Conservation (phyloP, 1,140 invertebrate species). For the Macrosteles quadrilineatus region DNA sequence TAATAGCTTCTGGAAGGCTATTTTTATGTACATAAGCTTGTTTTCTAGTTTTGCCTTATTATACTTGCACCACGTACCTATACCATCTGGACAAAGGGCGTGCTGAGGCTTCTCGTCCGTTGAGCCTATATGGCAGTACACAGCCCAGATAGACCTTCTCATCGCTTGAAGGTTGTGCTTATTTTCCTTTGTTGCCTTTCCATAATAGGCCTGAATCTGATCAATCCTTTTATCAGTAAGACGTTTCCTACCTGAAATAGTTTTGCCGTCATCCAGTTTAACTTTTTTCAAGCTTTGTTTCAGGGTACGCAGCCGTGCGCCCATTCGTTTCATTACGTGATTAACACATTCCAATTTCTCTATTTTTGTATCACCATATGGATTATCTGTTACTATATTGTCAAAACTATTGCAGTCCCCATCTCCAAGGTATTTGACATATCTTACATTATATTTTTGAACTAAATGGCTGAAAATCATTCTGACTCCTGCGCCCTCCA, state of each 20-base stretch:
- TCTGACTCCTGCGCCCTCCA: slow-evolving; percentile 37
- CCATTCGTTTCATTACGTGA: slow-evolving; percentile 32
- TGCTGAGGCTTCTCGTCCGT: slow-evolving; percentile 30
- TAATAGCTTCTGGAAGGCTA: slow-evolving; percentile 18
- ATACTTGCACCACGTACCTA: slow-evolving; percentile 45
- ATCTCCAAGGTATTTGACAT: slow-evolving; percentile 36
- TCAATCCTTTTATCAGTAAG: slow-evolving; percentile 19
- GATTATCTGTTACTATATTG: background rate
- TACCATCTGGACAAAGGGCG: slow-evolving; percentile 41
- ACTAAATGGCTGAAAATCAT: slow-evolving; percentile 37
- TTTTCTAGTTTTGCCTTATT: slow-evolving; percentile 38
- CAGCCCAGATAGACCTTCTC: slow-evolving; percentile 25
- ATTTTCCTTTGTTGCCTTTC: slow-evolving; percentile 22
- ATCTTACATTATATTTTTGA: slow-evolving; percentile 30
- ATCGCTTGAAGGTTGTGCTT: slow-evolving; percentile 22
- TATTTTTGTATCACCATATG: slow-evolving; percentile 25
- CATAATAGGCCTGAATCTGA: slow-evolving; percentile 27
- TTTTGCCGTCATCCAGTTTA: background rate
- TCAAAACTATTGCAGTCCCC: slow-evolving; percentile 32
- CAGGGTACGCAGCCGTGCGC: background rate
- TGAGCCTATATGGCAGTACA: slow-evolving; percentile 27
- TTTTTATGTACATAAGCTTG: slow-evolving; percentile 12
- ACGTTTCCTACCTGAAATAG: background rate
- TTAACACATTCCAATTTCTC: slow-evolving; percentile 30
- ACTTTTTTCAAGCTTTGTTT: background rate